phyloP scores from a whole-genome alignment of 2,113 vertebrate genomes.

The Gallinago paraguaiae region DNA sequence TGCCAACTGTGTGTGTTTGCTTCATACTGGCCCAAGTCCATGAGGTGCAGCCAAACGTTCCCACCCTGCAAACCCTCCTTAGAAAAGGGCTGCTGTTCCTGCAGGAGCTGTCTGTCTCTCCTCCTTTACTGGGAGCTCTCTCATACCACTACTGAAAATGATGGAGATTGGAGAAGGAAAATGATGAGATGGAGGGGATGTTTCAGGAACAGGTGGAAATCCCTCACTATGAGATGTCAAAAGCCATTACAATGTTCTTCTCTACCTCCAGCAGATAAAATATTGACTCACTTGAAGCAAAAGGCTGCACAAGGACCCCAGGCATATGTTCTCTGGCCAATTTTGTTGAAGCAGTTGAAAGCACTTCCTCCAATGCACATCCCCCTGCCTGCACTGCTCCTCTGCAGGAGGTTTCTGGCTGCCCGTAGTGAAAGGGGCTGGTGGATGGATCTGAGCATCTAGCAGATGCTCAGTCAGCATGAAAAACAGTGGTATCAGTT shows the following conservation, averaged over 20 bases:
- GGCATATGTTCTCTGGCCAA: background rate
- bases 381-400: background rate
- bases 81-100: background rate
- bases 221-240: background rate
- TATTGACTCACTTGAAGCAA: background rate
- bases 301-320: background rate
- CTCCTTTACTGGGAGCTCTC: background rate
- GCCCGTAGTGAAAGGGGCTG: background rate
- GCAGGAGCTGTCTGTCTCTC: background rate
- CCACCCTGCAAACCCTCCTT: background rate
- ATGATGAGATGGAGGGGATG: background rate
- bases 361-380: background rate
- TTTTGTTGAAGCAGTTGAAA: background rate
- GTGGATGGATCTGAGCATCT: background rate
- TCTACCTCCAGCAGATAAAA: background rate
- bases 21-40: background rate
- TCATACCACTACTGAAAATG: background rate
- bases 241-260: background rate
- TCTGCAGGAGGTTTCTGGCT: background rate
- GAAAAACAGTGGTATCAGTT: background rate
- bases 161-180: too few species aligned
- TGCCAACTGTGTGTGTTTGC: rapidly evolving
- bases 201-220: background rate
- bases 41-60: background rate
- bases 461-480: background rate